Base-by-base conservation (phyloP, 2,113 vertebrate species). In the Pandion haliaetus region DNA sequence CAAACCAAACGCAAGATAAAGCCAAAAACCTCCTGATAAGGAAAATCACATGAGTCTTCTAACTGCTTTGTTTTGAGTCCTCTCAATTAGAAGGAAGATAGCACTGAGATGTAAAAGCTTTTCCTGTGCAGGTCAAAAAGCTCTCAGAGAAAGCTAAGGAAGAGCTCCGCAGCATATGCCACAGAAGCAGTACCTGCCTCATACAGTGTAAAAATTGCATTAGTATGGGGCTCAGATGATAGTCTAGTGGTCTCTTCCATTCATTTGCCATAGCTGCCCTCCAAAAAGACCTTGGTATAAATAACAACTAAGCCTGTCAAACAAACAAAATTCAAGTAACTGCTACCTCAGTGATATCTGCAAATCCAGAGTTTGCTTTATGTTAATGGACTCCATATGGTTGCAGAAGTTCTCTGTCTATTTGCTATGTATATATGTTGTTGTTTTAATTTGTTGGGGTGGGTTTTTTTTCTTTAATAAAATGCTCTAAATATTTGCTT, bases 401-500 rank as follows among this genome's bases (percentile, higher is more conserved):
- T 19, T 74, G 45, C 80, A 72, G 80, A 84, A 79, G 23, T 90
- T 88, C 72, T 88, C n/a, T 34, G 32, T 28, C 70, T 82, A 29
- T 89, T 95, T 91, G 36, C 73, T 79, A 6, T 57, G 15, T 31
- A 6, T 57, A 14, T 31, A 59, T 44, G 65, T 40, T 63, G 36
- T 32, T 71, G 55, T 67, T 89, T 93, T 81, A 4, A 29, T 91
- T 74, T 62, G 47, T 34, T 78, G 50, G 14, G 10, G 26, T 70
- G 19, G 6, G 21, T 52, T 62, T 17, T 58, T 80, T 38, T 40
- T 29, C 31, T 83, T 84, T 81, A 80, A 84, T 44, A 87, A 73
- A 92, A 91, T 36, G 40, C 23, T 91, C 42, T 63, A 82, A 93
- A 72, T 96, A 70, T 93, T 96, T 94, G 40, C 49, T 54, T 31